Evolutionary conservation across 2,888 invertebrate species (phyloP), one percentile per base, ranked within the genome.

Genomic region (Drosophila phalerata): DNA sequence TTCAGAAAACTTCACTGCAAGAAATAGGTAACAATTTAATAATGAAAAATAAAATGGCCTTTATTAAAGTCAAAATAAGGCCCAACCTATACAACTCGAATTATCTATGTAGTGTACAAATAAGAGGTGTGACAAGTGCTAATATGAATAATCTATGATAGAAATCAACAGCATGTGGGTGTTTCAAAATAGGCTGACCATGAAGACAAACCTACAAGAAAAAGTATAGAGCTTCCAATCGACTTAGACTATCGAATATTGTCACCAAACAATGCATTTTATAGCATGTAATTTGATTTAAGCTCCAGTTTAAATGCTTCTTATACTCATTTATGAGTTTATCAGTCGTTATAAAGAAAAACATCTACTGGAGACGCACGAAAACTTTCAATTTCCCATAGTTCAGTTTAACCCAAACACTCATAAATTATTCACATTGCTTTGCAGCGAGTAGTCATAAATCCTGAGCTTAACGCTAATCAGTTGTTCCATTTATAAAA

Each of bases 401-500:
- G 34, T 63, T 40, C 4, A 40, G 37, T 42, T 66, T 49, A 38
- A 43, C 38, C 38, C 48, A 77, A 77, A 67, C 52, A 61, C 25
- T 62, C 83, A 82, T 82, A 85, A 83, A 81, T 85, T 83, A 83
- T 64, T 56, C 73, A 72, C 62, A 61, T 42, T 47, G 38, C 45
- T 40, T 10, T 28, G 34, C 25, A 42, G 63, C 45, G 45, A 45
- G 55, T 52, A 52, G 66, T 70, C 81, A 82, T 82, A 81, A 85
- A 85, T 83, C 84, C 55, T 6, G 32, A 57, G 81, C 76, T 82
- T 48, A 82, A 60, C 69, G 79, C 71, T 85, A 83, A 83, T 85
- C 86, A 85, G 81, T 76, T 85, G 77, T 47, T 78, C 65, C 77
- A 81, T 81, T 77, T 73, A 74, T 74, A 70, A 68, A 72, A 79